Conservation (phyloP, 2,888 invertebrate species). For the Syrphus vitripennis region DNA sequence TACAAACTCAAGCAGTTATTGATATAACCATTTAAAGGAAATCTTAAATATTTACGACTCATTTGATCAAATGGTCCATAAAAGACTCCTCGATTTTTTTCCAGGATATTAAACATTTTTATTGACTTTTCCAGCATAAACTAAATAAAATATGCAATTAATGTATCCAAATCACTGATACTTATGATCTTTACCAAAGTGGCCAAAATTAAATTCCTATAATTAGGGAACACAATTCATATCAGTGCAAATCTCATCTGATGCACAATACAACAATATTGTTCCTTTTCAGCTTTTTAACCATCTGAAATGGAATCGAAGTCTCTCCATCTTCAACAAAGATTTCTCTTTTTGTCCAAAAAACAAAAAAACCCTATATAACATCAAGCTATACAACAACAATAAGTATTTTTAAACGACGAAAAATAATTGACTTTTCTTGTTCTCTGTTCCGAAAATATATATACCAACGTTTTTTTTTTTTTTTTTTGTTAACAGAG, state of each 20-base stretch:
- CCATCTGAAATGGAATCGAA: neutral
- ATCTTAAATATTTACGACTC: neutral
- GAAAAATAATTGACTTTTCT: conserved; percentile 67
- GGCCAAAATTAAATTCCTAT: neutral
- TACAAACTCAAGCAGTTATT: too few species aligned
- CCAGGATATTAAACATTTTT: neutral
- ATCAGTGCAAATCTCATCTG: conserved; percentile 43
- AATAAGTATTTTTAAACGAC: conserved; percentile 9
- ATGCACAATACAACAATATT: conserved; percentile 6
- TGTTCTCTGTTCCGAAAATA: conserved; percentile 44
- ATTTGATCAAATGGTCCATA: neutral
- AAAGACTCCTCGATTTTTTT: too few species aligned
- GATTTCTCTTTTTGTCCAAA: conserved; percentile 41
- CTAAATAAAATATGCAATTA: neutral
- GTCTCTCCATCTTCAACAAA: neutral
- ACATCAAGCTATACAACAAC: neutral
- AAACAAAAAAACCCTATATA: neutral
- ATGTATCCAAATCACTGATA: neutral
- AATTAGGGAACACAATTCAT: conserved; percentile 49
- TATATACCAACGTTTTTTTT: neutral
- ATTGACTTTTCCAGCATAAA: neutral
- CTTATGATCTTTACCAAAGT: neutral
- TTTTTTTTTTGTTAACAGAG: conserved; percentile 19
- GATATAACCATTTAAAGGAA: neutral
- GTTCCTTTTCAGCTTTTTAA: neutral